Evolutionary conservation across 2,888 invertebrate genomes (phyloP).

Genomic region (Drosophila putrida): DNA sequence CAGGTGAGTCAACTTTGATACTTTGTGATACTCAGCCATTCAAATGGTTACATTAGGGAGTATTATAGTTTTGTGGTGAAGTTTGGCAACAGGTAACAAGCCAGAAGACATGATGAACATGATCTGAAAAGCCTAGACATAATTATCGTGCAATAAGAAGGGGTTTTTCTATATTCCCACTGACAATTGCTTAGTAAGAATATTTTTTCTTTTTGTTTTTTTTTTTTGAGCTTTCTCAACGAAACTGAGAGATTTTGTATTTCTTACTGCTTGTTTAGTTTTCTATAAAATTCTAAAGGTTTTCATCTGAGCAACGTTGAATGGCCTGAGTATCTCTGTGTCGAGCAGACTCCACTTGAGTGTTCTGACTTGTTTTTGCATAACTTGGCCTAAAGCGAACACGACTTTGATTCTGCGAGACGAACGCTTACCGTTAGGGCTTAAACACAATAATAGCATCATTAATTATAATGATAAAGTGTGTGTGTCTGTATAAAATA

Average conservation of each 20-base stretch:
- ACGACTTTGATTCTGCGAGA: constrained; percentile 21
- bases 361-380: constrained; percentile 34
- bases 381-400: constrained; percentile 33
- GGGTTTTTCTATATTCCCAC: no score
- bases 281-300: no score
- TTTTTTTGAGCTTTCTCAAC: no score
- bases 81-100: background rate
- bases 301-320: no score
- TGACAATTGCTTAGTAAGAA: no score
- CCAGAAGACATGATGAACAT: no score
- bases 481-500: constrained; percentile 1
- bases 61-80: background rate
- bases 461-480: constrained; percentile 37
- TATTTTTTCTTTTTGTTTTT: no score
- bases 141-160: no score
- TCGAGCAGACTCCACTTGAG: background rate
- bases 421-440: constrained; percentile 27
- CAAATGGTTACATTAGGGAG: background rate
- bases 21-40: background rate
- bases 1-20: constrained; percentile 76
- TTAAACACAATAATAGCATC: constrained; percentile 11
- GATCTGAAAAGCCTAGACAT: no score
- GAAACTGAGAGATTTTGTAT: no score
- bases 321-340: background rate
- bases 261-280: no score